These are phyloP conservation scores for Zaprionus ornatus DNA, from an alignment of 1,140 invertebrate species.

Conservation along the genomic window DNA sequence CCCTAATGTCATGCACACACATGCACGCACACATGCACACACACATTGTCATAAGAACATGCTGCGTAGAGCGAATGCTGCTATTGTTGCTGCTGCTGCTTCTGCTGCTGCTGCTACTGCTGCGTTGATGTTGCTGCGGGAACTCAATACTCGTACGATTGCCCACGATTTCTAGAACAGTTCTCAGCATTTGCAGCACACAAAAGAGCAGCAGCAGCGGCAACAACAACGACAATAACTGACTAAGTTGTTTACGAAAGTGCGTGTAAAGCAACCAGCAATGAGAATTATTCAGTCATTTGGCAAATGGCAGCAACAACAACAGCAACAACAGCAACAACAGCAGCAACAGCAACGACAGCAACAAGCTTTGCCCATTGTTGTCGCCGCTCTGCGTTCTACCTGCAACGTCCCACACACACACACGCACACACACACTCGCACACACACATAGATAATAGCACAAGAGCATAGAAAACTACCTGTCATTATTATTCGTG, in stretches of 20 bases:
- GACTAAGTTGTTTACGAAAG: constrained; percentile 81
- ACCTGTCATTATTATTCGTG: constrained; percentile 76
- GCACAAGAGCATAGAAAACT: constrained; percentile 66
- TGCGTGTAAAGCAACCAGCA: constrained; percentile 67
- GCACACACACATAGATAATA: constrained; percentile 38
- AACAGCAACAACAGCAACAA: constrained; percentile 34
- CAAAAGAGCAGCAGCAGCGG: constrained; percentile 41
- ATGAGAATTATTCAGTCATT: constrained; percentile 75
- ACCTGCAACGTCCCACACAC: constrained; percentile 73
- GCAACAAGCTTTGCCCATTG: constrained; percentile 22
- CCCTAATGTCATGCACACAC: constrained; percentile 24
- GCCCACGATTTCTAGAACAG: constrained; percentile 37
- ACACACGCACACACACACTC: constrained; percentile 22
- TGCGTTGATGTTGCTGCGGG: constrained; percentile 11
- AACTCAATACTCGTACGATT: constrained; percentile 45
- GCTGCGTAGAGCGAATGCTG: too few relatives aligned
- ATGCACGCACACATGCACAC: constrained; percentile 8
- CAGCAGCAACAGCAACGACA: constrained; percentile 17
- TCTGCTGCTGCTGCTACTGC: constrained; percentile 10
- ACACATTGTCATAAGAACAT: not conserved
- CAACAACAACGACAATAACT: constrained; percentile 43
- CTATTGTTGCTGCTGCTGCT: constrained; percentile 13
- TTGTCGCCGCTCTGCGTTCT: constrained; percentile 46
- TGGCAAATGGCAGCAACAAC: constrained; percentile 45
- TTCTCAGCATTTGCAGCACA: constrained; percentile 66